These are phyloP conservation scores for Zaprionus taronus DNA, from an alignment of 1,140 invertebrate species.

Conservation along the genomic window DNA sequence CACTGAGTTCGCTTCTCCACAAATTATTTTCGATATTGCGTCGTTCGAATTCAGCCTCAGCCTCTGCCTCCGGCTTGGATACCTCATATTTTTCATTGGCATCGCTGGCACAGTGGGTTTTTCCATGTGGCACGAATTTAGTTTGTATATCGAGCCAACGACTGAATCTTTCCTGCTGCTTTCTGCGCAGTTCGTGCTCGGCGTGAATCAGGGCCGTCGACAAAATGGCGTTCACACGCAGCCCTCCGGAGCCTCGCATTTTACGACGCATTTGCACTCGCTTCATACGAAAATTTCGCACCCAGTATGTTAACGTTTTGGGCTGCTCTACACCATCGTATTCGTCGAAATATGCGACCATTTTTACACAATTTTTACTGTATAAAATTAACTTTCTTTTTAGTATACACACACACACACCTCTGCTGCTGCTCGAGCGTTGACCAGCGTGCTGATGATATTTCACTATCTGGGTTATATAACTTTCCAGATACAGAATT, in stretches of 20 bases:
- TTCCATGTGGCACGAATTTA: slow-evolving; percentile 66
- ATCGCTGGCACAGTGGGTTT: slow-evolving; percentile 66
- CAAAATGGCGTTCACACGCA: slow-evolving; percentile 81
- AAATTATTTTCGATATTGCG: slow-evolving; percentile 72
- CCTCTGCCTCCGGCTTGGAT: slow-evolving; percentile 25
- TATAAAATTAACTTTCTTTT: slow-evolving; percentile 48
- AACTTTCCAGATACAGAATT: slow-evolving; percentile 37
- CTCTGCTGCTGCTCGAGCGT: slow-evolving; percentile 48
- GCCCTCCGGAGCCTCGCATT: slow-evolving; percentile 63
- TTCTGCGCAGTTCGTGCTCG: slow-evolving; percentile 78
- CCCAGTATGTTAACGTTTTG: slow-evolving; percentile 79
- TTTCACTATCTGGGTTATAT: slow-evolving; percentile 28
- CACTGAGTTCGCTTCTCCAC: slow-evolving; percentile 82
- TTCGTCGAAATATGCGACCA: slow-evolving; percentile 66
- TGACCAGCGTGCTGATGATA: slow-evolving; percentile 26
- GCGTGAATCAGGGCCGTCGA: slow-evolving; percentile 74
- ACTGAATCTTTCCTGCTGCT: slow-evolving; percentile 80
- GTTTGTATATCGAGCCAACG: slow-evolving; percentile 79
- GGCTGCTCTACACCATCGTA: slow-evolving; percentile 59
- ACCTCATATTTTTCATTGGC: slow-evolving; percentile 37
- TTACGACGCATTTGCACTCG: slow-evolving; percentile 83
- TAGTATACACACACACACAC: slow-evolving; percentile 58
- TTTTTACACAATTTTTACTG: slow-evolving; percentile 37
- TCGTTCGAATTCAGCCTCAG: slow-evolving; percentile 53
- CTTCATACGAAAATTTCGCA: slow-evolving; percentile 80